These are phyloP conservation scores for Trachythela sp. DNA, from an alignment of 64 coral and sea anemone species.

Conservation along the genomic window DNA sequence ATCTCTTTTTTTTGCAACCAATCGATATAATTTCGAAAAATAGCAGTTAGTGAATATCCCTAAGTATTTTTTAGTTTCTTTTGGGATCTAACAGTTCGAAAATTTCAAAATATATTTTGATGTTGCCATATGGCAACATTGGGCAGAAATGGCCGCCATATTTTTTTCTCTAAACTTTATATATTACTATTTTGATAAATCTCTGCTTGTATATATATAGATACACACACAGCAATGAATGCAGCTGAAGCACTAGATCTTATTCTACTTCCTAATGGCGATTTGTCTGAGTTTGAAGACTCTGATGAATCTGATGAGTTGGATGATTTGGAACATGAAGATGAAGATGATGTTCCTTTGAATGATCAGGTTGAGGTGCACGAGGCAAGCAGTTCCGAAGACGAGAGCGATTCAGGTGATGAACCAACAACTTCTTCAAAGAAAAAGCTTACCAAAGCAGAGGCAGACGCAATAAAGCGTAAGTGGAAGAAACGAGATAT, in stretches of 20 bases:
- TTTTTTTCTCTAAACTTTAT: background rate
- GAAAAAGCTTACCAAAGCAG: background rate
- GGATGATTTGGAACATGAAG: background rate
- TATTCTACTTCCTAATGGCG: background rate
- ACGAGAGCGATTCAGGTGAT: background rate
- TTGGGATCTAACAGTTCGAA: background rate
- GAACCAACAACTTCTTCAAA: background rate
- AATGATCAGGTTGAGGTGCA: background rate
- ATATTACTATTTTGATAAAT: background rate
- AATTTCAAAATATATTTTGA: background rate
- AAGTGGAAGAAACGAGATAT: background rate
- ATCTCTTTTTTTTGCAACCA: background rate
- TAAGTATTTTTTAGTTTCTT: background rate
- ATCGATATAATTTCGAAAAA: background rate
- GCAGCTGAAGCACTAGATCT: background rate
- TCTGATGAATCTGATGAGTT: background rate
- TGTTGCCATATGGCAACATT: slow-evolving; percentile 23
- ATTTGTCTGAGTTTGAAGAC: background rate
- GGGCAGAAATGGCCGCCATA: background rate
- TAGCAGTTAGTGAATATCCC: background rate
- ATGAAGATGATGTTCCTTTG: background rate
- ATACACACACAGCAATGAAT: background rate
- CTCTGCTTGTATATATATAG: background rate
- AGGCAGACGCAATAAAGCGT: background rate
- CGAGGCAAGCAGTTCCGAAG: background rate